phyloP scores from a whole-genome alignment of 2,888 invertebrate genomes.

The Polydrusus pterygomalis region DNA sequence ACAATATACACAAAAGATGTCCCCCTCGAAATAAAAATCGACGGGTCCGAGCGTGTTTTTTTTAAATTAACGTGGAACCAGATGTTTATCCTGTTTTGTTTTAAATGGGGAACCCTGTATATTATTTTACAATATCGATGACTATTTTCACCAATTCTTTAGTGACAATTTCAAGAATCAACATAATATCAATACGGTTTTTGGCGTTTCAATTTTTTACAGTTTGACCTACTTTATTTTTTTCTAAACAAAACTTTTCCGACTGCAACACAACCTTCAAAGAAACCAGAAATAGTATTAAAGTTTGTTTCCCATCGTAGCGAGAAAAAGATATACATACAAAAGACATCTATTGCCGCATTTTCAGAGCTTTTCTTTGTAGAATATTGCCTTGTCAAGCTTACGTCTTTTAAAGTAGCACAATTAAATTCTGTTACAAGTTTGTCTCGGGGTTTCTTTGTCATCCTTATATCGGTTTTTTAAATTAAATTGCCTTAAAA shows the following conservation, averaged over 20 bases:
- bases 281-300: neutral
- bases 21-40: no score
- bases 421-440: slow-evolving; percentile 6
- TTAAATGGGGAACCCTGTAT: no score
- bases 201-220: neutral
- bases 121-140: no score
- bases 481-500: neutral
- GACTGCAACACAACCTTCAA: neutral
- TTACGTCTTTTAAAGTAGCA: neutral
- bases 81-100: no score
- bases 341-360: neutral
- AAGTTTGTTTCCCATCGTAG: neutral
- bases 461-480: neutral
- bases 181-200: no score
- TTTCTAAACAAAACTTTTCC: neutral
- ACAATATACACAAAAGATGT: no score
- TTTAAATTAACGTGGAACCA: no score
- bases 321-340: slow-evolving; percentile 4
- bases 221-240: neutral
- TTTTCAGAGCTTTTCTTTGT: neutral
- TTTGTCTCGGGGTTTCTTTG: neutral
- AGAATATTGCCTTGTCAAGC: slow-evolving; percentile 5
- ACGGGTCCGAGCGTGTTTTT: no score
- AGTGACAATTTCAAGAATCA: no score
- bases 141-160: no score